Evolutionary conservation across 1,140 invertebrate species (phyloP).

Genomic region (Drosophila parabipectinata): DNA sequence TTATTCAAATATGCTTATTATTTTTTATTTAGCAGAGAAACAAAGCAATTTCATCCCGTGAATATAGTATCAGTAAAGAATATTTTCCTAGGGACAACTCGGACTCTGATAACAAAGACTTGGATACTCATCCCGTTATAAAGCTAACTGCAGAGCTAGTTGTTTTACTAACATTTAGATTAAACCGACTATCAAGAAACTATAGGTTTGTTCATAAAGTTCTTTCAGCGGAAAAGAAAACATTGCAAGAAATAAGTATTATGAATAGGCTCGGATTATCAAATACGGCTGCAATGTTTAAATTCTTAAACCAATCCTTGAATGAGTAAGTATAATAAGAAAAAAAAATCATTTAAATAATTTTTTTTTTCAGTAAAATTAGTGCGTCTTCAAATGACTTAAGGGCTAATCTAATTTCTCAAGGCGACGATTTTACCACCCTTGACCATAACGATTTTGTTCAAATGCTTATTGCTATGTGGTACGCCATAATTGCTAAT

Average conservation of each 20-base stretch:
- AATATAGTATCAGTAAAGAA: slow-evolving; percentile 5
- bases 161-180: slow-evolving; percentile 47
- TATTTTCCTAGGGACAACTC: slow-evolving; percentile 17
- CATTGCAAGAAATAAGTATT: slow-evolving; percentile 67
- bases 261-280: slow-evolving; percentile 65
- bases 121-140: slow-evolving; percentile 52
- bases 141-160: slow-evolving; percentile 54
- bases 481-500: slow-evolving; percentile 93
- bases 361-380: slow-evolving; percentile 26
- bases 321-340: slow-evolving; percentile 45
- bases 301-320: slow-evolving; percentile 63
- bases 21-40: slow-evolving; percentile 23
- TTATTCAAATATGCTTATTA: no score
- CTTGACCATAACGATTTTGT: slow-evolving; percentile 62
- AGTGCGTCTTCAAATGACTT: slow-evolving; percentile 10
- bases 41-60: slow-evolving; percentile 1
- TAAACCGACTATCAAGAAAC: slow-evolving; percentile 62
- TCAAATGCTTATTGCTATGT: slow-evolving; percentile 87
- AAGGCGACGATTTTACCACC: slow-evolving; percentile 42
- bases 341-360: not conserved
- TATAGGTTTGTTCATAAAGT: slow-evolving; percentile 69
- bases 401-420: not conserved
- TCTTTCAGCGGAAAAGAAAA: slow-evolving; percentile 65
- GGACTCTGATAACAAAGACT: slow-evolving; percentile 48
- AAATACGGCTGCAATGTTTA: slow-evolving; percentile 72